A percentile compares a stretch with the other conserved stretches of the same genome.
phyloP scores from a whole-genome alignment of 2,797 vertebrate genomes.

The Odontamblyopus lacepedii region DNA sequence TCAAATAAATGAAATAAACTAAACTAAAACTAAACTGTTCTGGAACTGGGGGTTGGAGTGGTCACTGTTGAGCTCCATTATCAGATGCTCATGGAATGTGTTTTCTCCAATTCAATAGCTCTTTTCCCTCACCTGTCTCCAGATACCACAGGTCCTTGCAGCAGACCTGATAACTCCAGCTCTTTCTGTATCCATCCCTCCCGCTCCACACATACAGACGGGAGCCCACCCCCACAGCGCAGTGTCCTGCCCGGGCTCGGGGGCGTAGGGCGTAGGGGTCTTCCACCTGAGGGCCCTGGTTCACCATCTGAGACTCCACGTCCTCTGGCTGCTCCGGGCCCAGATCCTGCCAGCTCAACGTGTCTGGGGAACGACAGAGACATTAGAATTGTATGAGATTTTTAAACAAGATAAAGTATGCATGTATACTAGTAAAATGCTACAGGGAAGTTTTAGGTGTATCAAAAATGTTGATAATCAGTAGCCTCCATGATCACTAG shows the following conservation, averaged over 20 bases:
- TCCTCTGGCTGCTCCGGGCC: constrained; percentile 74
- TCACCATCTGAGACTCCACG: constrained; percentile 47
- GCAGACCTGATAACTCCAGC: constrained; percentile 95
- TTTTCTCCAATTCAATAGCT: not conserved
- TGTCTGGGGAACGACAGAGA: constrained; percentile 74
- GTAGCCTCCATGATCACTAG: too few relatives aligned
- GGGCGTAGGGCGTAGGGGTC: constrained; percentile 82
- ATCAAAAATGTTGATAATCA: not conserved
- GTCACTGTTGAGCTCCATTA: not conserved
- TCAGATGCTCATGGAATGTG: not conserved
- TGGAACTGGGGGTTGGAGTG: too few relatives aligned
- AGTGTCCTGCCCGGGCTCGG: constrained; percentile 91
- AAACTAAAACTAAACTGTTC: too few relatives aligned
- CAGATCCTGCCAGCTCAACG: constrained; percentile 85
- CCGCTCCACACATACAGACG: constrained; percentile 97
- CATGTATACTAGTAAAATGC: too few relatives aligned
- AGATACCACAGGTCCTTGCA: constrained; percentile 98
- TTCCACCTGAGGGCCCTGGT: constrained; percentile 65
- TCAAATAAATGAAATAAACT: too few relatives aligned
- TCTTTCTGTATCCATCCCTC: constrained; percentile 93
- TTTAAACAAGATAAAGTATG: not conserved
- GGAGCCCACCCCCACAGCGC: constrained; percentile 84
- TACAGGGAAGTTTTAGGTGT: not conserved
- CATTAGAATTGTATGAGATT: not conserved
- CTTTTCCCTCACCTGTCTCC: constrained; percentile 88